A percentile compares a stretch with the other conserved stretches of the same genome.
Evolutionary conservation across 2,888 invertebrate species (phyloP).

Genomic region (Hypena proboscidalis): DNA sequence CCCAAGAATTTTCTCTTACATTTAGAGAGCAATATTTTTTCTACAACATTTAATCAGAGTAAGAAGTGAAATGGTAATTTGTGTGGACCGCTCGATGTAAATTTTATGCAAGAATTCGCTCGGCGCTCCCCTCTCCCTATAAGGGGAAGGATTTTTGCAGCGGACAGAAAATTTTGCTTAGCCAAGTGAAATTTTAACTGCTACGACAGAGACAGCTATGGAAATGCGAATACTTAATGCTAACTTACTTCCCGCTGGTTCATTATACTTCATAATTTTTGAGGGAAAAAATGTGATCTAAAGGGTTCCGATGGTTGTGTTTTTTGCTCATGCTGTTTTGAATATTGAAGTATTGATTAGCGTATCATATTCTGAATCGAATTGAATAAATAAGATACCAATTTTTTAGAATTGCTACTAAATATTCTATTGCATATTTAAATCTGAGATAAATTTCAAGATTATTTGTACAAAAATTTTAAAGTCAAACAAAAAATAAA

Average conservation of each 20-base stretch:
- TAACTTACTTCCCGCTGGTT: conserved; percentile 82
- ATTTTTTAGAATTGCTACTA: background rate
- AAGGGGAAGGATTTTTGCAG: conserved; percentile 82
- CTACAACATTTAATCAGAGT: conserved; percentile 85
- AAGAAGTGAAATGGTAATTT: conserved; percentile 85
- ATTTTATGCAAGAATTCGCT: conserved; percentile 84
- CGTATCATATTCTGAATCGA: conserved; percentile 2
- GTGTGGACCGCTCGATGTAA: conserved; percentile 85
- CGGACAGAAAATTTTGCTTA: conserved; percentile 85
- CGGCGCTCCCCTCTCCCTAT: conserved; percentile 75
- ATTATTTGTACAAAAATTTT: background rate
- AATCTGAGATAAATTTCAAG: conserved; percentile 9
- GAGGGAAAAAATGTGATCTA: conserved; percentile 67
- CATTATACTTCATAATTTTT: conserved; percentile 84
- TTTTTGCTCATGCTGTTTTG: conserved; percentile 28
- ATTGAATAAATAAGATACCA: background rate
- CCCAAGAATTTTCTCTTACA: conserved; percentile 81
- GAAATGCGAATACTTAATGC: conserved; percentile 83
- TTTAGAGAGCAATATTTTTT: conserved; percentile 84
- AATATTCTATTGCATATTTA: conserved; percentile 5
- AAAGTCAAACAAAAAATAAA: background rate
- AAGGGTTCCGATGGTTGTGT: conserved; percentile 57
- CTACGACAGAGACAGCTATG: conserved; percentile 82
- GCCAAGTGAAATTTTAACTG: conserved; percentile 85
- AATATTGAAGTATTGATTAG: conserved; percentile 28